Evolutionary conservation across 64 coral and sea anemone species (phyloP).

Genomic region (Orbicella faveolata): DNA sequence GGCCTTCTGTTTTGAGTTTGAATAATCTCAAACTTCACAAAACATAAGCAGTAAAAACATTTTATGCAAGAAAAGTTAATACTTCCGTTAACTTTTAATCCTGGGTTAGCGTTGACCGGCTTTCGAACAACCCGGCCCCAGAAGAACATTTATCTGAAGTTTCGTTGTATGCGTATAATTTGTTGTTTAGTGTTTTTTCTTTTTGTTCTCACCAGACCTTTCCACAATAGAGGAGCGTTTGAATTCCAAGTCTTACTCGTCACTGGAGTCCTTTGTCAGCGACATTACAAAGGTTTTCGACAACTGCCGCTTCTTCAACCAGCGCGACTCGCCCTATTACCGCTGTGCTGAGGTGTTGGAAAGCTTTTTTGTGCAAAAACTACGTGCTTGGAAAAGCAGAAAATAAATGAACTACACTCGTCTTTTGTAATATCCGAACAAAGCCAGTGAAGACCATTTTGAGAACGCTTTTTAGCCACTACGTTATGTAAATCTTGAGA

Average conservation of each 20-base stretch:
- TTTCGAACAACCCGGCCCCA: too few species aligned
- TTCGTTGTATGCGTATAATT: too few species aligned
- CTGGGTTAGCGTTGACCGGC: too few species aligned
- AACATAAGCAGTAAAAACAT: too few species aligned
- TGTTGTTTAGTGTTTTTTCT: background rate
- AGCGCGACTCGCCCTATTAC: conserved; percentile 91
- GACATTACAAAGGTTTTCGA: conserved; percentile 94
- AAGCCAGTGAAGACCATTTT: background rate
- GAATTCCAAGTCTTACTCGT: conserved; percentile 64
- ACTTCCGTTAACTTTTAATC: too few species aligned
- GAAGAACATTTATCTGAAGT: too few species aligned
- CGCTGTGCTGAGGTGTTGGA: conserved; percentile 99
- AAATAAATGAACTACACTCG: conserved; percentile 1
- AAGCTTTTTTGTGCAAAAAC: conserved; percentile 94
- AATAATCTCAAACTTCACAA: too few species aligned
- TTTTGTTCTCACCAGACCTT: conserved; percentile 54
- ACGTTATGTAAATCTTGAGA: background rate
- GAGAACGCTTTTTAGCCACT: background rate
- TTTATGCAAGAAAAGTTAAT: too few species aligned
- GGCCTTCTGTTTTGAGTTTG: too few species aligned
- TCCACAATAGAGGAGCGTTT: conserved; percentile 84
- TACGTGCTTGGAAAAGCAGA: conserved; percentile 73
- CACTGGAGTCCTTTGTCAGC: conserved; percentile 70
- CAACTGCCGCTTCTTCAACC: conserved; percentile 94
- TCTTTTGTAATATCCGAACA: background rate